Evolutionary conservation across 2,888 invertebrate species (phyloP), one percentile per base, ranked within the genome.

Genomic region (Orthonychiurus folsomi): DNA sequence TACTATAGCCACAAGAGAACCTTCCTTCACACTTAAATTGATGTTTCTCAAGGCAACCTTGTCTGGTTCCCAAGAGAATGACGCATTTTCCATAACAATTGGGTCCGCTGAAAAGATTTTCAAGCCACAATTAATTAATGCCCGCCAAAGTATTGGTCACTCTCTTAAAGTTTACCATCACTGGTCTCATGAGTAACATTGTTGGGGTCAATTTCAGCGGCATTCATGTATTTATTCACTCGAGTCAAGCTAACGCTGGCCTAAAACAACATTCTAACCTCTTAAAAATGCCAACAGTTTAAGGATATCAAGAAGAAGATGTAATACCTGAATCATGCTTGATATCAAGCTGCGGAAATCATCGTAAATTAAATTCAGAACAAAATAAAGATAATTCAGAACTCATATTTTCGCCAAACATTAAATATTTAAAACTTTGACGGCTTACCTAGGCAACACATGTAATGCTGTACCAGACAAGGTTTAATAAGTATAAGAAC

Each of bases 201-300:
- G 60, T 71, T 66, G 1, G 70, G 73, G 68, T 80, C 78, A 47
- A 81, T 74, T 71, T 82, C 81, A 61, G 80, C 79, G 58, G 76
- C 74, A 61, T 76, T 78, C 64, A 82, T 73, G 71, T 80, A 82
- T 21, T 76, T 76, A 69, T 79, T 78, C 55, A 82, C 71, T 59
- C 82, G 75, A 54, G 78, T 77, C 59, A 81, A 74, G 3, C 82
- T 82, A 1, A 83, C 82, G 64, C 69, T 70, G 1, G 78, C 77
- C 78, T 79, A 56, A 37, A 37, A 37, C 37, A 37, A 9, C 9
- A 37, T 37, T 37, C 15, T 37, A 37, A 37, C 37, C 5, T n/a
- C n/a, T n/a, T n/a, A n/a, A n/a, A n/a, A n/a, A n/a, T n/a, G n/a
- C n/a, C n/a, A n/a, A n/a, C n/a, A n/a, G n/a, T n/a, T n/a, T n/a